phyloP scores from a whole-genome alignment of 2,113 vertebrate species.

The Hippolais icterina region DNA sequence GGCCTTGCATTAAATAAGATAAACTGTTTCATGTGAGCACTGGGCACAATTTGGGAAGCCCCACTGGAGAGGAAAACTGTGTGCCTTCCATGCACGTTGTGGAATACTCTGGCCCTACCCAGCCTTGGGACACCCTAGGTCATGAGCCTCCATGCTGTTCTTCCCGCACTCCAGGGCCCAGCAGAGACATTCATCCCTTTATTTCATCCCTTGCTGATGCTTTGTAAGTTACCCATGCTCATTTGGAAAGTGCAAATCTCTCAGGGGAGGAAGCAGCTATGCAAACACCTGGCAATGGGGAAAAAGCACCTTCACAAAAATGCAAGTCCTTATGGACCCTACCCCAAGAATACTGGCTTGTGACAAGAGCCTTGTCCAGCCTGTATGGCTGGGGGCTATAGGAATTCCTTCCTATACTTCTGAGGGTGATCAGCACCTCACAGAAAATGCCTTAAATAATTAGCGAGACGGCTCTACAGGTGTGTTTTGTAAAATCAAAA shows the following conservation, averaged over 20 bases:
- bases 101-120: not conserved
- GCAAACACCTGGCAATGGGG: not conserved
- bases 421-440: no score
- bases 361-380: not conserved
- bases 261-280: not conserved
- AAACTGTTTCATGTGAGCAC: not conserved
- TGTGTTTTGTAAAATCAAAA: no score
- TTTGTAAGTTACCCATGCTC: not conserved
- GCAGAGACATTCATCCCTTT: not conserved
- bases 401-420: no score
- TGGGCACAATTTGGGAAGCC: not conserved
- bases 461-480: no score
- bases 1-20: not conserved
- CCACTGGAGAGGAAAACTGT: not conserved
- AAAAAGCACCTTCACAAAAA: not conserved
- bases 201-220: not conserved
- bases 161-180: not conserved
- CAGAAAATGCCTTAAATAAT: no score
- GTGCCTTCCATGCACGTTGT: not conserved
- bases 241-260: not conserved
- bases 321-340: not conserved
- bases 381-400: not conserved
- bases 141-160: rapidly evolving
- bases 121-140: not conserved
- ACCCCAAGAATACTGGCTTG: not conserved